These are phyloP conservation scores for Platyscapa corneri DNA, from an alignment of 1,140 invertebrate genomes.

Conservation along the genomic window DNA sequence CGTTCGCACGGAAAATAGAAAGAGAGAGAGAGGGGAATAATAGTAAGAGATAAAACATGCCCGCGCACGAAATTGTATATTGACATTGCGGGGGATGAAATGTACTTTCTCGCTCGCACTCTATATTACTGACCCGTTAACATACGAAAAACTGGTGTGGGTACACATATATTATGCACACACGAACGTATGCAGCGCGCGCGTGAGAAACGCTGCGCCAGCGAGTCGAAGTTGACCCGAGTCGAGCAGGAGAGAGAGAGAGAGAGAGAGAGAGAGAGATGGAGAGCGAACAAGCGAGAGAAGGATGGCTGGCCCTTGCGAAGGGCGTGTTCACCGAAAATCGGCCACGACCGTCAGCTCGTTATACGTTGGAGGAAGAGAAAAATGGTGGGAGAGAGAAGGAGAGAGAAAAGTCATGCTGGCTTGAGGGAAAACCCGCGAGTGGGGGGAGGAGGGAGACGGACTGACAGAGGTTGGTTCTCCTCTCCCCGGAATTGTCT, in stretches of 20 bases:
- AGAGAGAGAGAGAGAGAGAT: neutral
- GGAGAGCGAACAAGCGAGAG: neutral
- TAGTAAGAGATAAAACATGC: neutral
- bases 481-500: conserved; percentile 27
- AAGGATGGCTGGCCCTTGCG: neutral
- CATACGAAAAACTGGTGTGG: neutral
- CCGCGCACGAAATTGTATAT: conserved; percentile 6
- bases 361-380: neutral
- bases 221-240: neutral
- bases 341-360: conserved; percentile 8
- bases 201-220: conserved; percentile 28
- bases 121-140: neutral
- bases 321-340: conserved; percentile 41
- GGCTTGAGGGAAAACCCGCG: neutral
- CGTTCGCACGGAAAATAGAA: neutral
- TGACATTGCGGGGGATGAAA: conserved; percentile 45
- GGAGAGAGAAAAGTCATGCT: neutral
- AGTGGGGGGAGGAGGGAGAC: neutral
- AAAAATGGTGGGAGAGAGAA: neutral
- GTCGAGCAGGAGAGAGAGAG: neutral
- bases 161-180: conserved; percentile 12
- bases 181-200: conserved; percentile 25
- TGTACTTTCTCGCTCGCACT: neutral
- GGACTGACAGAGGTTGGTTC: neutral
- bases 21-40: neutral